Evolutionary conservation across 2,888 invertebrate genomes (phyloP).

Genomic region (Rosalia funebris): DNA sequence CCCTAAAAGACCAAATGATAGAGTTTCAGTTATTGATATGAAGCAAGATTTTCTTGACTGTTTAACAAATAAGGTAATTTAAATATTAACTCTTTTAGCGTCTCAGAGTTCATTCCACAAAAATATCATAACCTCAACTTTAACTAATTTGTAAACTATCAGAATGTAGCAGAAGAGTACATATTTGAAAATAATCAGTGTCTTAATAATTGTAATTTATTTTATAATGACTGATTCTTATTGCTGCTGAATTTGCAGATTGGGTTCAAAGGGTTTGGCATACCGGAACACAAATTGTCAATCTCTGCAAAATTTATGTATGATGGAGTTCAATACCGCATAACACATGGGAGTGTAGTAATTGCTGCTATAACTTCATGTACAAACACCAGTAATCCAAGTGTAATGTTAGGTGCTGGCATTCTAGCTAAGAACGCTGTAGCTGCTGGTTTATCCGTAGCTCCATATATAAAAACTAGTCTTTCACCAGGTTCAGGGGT

Average conservation of each 20-base stretch:
- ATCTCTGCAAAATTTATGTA: slow-evolving; percentile 79
- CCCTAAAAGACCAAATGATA: slow-evolving; percentile 96
- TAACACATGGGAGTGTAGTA: slow-evolving; percentile 92
- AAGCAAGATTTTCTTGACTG: slow-evolving; percentile 88
- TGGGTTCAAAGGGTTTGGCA: slow-evolving; percentile 92
- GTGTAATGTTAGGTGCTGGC: slow-evolving; percentile 97
- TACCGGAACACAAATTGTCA: slow-evolving; percentile 73
- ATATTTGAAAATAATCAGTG: no score
- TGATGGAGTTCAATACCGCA: slow-evolving; percentile 81
- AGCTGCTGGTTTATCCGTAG: slow-evolving; percentile 82
- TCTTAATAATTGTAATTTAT: no score
- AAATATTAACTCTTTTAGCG: no score
- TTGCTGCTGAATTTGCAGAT: slow-evolving; percentile 69
- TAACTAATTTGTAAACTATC: no score
- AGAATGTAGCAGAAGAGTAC: no score
- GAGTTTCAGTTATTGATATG: slow-evolving; percentile 91
- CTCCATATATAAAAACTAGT: slow-evolving; percentile 96
- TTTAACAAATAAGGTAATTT: slow-evolving; percentile 83
- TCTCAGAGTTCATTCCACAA: no score
- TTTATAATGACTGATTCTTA: no score
- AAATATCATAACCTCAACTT: no score
- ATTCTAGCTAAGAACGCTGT: slow-evolving; percentile 94
- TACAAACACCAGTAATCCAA: slow-evolving; percentile 98
- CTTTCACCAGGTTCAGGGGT: slow-evolving; percentile 81
- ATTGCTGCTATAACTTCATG: slow-evolving; percentile 98